A percentile compares a stretch with the other conserved stretches of the same genome.
Conservation (phyloP, 2,888 invertebrate genomes). For the Zhengitettix transpicula region DNA sequence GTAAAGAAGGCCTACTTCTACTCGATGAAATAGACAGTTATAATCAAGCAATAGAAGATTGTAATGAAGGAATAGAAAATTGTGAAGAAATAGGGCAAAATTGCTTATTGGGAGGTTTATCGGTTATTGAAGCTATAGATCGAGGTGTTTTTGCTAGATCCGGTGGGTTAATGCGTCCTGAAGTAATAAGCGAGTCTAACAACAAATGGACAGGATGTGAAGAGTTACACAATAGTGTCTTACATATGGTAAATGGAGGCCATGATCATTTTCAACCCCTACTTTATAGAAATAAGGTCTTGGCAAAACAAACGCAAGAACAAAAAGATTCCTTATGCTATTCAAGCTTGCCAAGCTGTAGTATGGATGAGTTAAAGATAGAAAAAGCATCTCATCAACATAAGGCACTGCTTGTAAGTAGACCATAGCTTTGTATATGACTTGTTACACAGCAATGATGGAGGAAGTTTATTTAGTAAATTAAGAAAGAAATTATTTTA, state of each 20-base stretch:
- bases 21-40: too few relatives aligned
- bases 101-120: slow-evolving; percentile 4
- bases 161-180: background rate
- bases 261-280: background rate
- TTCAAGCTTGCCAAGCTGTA: too few relatives aligned
- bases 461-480: too few relatives aligned
- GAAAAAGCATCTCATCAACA: too few relatives aligned
- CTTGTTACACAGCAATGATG: background rate
- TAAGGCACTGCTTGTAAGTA: too few relatives aligned
- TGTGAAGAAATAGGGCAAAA: too few relatives aligned
- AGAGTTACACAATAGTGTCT: background rate
- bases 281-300: too few relatives aligned
- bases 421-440: background rate
- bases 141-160: background rate
- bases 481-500: too few relatives aligned
- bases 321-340: too few relatives aligned
- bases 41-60: background rate
- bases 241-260: background rate
- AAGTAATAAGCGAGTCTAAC: background rate
- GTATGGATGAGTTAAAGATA: too few relatives aligned
- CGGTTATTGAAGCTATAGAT: background rate
- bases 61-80: slow-evolving; percentile 12
- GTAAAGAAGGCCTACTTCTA: background rate
- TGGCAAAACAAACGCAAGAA: too few relatives aligned
- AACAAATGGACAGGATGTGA: background rate